Base-by-base conservation (phyloP, 2,113 vertebrate genomes). In the Aldabrachelys gigantea region DNA sequence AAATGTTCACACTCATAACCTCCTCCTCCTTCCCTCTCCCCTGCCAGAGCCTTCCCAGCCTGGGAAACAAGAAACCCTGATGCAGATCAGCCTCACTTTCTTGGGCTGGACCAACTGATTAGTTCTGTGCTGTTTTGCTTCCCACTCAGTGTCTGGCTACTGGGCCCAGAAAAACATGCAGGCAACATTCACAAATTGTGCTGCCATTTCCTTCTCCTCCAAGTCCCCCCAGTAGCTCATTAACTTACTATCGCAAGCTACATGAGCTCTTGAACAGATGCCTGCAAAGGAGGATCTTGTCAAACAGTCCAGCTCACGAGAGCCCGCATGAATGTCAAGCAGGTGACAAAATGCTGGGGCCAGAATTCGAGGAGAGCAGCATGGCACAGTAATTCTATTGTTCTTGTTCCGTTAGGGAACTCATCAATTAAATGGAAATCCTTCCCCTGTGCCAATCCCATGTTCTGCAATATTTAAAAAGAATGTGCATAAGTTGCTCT, bases 121-220 rank as follows among this genome's bases (percentile, higher is more conserved):
- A 93, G 80, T 44, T 96, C 79, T 96, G 38, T 89, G 90, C 27
- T 96, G 80, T 93, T 96, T 85, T 94, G 17, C 85, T 96, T 94
- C 84, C 47, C 35, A 24, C 85, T 91, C 59, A 65, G 1, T n/a
- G 79, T 93, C 94, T 96, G 92, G 88, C 91, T 91, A 16, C 54
- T 31, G 27, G 78, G 76, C 54, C 81, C 49, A 90, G 79, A 91
- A 92, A 31, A 97, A 79, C 56, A 50, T 95, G 83, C 87, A 92
- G 50, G 85, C 93, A 92, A 0, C 88, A 56, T 54, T 96, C 3
- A 10, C 49, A 79, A 79, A 62, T 59, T 93, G 35, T 89, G 52
- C 57, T 96, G 89, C 87, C 85, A 24, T 95, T 95, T 91, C 38
- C 6, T 85, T 13, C 57, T 25, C 5, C 91, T 95, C 81, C 41